These are phyloP conservation scores for Phalangium opilio DNA, from an alignment of 2,888 invertebrate species.

Conservation along the genomic window DNA sequence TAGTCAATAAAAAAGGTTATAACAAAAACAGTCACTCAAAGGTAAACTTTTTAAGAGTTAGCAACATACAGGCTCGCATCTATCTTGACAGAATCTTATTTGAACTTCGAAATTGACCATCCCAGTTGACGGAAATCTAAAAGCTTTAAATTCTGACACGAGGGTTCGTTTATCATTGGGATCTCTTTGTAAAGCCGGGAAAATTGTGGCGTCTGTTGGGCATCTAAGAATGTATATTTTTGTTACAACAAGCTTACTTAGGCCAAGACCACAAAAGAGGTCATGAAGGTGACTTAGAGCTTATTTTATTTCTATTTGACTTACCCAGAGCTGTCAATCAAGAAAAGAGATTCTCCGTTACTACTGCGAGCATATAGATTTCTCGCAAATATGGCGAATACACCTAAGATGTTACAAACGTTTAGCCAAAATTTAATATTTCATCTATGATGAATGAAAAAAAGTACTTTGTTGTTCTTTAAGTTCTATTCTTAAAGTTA, in stretches of 20 bases:
- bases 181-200: slow-evolving; percentile 32
- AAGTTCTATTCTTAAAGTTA: slow-evolving; percentile 33
- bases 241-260: too few relatives aligned
- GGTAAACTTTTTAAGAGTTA: slow-evolving; percentile 1
- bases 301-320: slow-evolving; percentile 2
- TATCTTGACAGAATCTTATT: slow-evolving; percentile 33
- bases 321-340: slow-evolving; percentile 34
- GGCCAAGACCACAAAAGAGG: too few relatives aligned
- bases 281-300: not conserved
- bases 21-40: too few relatives aligned
- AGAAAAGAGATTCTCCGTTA: slow-evolving; percentile 33
- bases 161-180: slow-evolving; percentile 28
- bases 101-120: slow-evolving; percentile 36
- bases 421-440: not conserved
- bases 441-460: too few relatives aligned
- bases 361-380: slow-evolving; percentile 35
- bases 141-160: slow-evolving; percentile 34
- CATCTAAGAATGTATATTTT: slow-evolving; percentile 25
- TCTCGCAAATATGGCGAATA: slow-evolving; percentile 34
- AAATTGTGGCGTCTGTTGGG: slow-evolving; percentile 34
- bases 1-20: slow-evolving; percentile 7
- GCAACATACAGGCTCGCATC: not conserved
- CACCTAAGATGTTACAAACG: slow-evolving; percentile 17
- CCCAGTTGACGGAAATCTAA: slow-evolving; percentile 35
- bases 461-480: slow-evolving; percentile 28